These are phyloP conservation scores for Gymnoscelis rufifasciata DNA, from an alignment of 2,888 invertebrate genomes.

Conservation along the genomic window DNA sequence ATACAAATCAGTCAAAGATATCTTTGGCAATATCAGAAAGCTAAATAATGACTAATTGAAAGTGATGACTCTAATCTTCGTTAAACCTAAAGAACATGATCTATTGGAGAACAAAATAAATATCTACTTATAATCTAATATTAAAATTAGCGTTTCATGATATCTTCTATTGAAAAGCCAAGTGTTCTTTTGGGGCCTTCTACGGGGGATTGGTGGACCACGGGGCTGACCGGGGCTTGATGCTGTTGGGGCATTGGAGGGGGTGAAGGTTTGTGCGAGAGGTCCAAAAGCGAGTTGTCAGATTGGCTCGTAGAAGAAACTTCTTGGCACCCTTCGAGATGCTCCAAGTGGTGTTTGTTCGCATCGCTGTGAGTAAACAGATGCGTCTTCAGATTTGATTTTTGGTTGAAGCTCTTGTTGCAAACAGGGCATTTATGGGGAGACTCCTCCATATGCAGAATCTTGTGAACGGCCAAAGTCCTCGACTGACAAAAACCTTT, in stretches of 20 bases:
- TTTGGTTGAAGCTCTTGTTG: slow-evolving; percentile 93
- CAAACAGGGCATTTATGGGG: slow-evolving; percentile 96
- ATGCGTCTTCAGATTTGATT: slow-evolving; percentile 94
- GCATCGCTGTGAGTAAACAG: slow-evolving; percentile 91
- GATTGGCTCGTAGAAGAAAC: slow-evolving; percentile 74
- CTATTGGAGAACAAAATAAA: slow-evolving; percentile 31
- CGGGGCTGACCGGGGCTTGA: slow-evolving; percentile 45
- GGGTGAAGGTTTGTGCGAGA: slow-evolving; percentile 76
- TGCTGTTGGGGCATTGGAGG: slow-evolving; percentile 44
- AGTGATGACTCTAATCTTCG: slow-evolving; percentile 23
- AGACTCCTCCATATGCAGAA: slow-evolving; percentile 95
- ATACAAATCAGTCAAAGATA: slow-evolving; percentile 30
- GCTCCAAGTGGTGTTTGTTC: slow-evolving; percentile 70
- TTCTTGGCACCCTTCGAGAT: slow-evolving; percentile 74
- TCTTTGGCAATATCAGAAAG: slow-evolving; percentile 30
- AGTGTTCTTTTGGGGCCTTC: slow-evolving; percentile 71
- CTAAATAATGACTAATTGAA: slow-evolving; percentile 24
- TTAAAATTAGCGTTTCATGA: slow-evolving; percentile 87
- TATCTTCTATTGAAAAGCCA: slow-evolving; percentile 93
- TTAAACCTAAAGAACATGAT: slow-evolving; percentile 16
- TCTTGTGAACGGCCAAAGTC: slow-evolving; percentile 96
- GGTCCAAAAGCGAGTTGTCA: slow-evolving; percentile 74
- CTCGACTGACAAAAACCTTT: slow-evolving; percentile 99
- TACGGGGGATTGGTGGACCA: slow-evolving; percentile 53
- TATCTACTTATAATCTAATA: slow-evolving; percentile 32